Evolutionary conservation across 2,113 vertebrate genomes (phyloP), one percentile per base, ranked within the genome.

Genomic region (Cyanistes caeruleus): DNA sequence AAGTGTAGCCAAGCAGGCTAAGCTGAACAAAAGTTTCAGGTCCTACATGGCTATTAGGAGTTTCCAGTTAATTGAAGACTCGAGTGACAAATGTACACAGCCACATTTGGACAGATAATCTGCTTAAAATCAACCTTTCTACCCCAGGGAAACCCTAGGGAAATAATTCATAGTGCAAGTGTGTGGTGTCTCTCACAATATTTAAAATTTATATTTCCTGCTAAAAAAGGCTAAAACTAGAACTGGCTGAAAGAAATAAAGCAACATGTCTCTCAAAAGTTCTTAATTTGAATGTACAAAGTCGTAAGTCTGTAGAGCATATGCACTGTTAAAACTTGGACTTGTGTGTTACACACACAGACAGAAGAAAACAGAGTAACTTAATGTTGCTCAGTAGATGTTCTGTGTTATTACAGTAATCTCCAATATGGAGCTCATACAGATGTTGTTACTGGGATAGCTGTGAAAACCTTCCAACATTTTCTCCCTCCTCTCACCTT

Each of bases 1-100:
- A 87, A 89, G 60, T 33, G 30, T 58, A 89, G 59, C 70, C 67
- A 82, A 55, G 41, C 30, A 80, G 67, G 35, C 55, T 55, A 73
- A 87, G 48, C 72, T 67, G 35, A 53, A 74, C 70, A 88, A 89
- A 90, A 94, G 67, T 48, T 87, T 94, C 51, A 74, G 35, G 51
- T 83, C 46, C 51, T 56, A 48, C 2, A 1, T 41, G 68, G 65
- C 84, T 84, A 63, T 77, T 90, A 80, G 91, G 51, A 33, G 13
- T 83, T 93, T 94, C 72, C 56, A 85, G n/a, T 83, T 89, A 96
- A 91, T 77, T 85, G 81, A 96, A 69, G 43, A 68, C 65, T 75
- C 0, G 0, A 55, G 23, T 88, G 87, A 76, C 74, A 88, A 94
- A 93, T 53, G 48, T 59, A 52, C 20, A 48, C 30, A 65, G 59